Conservation (phyloP, 2,888 invertebrate genomes). For the Andrena haemorrhoa region DNA sequence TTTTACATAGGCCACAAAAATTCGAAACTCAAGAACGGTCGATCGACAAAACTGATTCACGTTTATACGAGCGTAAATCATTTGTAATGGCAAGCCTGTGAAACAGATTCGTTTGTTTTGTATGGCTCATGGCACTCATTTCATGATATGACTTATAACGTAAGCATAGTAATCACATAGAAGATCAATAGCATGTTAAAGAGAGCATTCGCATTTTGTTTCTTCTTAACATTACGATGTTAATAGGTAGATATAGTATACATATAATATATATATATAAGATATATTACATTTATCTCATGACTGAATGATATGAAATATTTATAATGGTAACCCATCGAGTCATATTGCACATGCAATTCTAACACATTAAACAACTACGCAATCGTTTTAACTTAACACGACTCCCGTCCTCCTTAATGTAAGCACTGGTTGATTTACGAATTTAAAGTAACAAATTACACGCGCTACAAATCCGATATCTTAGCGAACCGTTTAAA, state of each 20-base stretch:
- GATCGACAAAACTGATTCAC: conserved; percentile 46
- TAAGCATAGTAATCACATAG: conserved; percentile 59
- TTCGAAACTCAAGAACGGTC: conserved; percentile 18
- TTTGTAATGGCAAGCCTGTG: conserved; percentile 48
- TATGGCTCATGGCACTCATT: conserved; percentile 68
- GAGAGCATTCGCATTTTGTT: conserved; percentile 64
- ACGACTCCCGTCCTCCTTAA: conserved; percentile 60
- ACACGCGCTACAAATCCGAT: conserved; percentile 19
- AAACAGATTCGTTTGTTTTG: conserved; percentile 46
- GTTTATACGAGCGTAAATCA: conserved; percentile 48
- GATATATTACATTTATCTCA: conserved; percentile 75
- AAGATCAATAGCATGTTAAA: conserved; percentile 60
- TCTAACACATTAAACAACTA: conserved; percentile 69
- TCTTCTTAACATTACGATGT: conserved; percentile 50
- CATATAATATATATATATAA: conserved; percentile 38
- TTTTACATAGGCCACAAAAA: conserved; percentile 39
- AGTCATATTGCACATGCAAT: conserved; percentile 82
- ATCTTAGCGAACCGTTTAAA: not conserved
- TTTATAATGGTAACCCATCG: conserved; percentile 81
- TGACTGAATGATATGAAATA: conserved; percentile 79
- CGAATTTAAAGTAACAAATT: conserved; percentile 19
- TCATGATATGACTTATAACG: conserved; percentile 52
- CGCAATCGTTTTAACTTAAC: conserved; percentile 61
- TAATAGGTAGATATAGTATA: conserved; percentile 40
- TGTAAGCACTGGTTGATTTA: conserved; percentile 25